These are phyloP conservation scores for Limnephilus rhombicus DNA, from an alignment of 2,888 invertebrate genomes.

Conservation along the genomic window DNA sequence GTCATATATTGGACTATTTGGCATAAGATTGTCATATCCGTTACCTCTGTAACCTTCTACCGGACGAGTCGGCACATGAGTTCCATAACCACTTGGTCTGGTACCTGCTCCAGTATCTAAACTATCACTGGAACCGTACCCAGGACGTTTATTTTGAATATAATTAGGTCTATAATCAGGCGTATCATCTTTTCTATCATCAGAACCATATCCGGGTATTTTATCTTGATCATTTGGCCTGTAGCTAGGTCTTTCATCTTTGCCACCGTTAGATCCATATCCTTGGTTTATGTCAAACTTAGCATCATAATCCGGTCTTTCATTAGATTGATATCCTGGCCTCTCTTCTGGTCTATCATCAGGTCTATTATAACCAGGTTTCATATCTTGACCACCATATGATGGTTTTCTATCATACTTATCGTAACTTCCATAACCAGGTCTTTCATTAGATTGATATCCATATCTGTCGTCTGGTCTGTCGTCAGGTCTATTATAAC, in stretches of 20 bases:
- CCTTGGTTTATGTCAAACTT: not conserved
- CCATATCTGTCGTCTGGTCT: not conserved
- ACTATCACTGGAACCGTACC: not conserved
- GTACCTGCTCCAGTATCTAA: not conserved
- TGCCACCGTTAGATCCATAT: not conserved
- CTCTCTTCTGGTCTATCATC: not conserved
- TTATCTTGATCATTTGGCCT: constrained; percentile 20
- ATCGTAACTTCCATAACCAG: not conserved
- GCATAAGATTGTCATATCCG: constrained; percentile 64
- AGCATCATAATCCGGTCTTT: not conserved
- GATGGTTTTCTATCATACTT: not conserved
- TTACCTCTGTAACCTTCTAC: constrained; percentile 64
- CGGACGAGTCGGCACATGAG: constrained; percentile 28
- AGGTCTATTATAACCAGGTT: not conserved
- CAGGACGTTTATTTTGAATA: constrained; percentile 41
- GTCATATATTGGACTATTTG: constrained; percentile 48
- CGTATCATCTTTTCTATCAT: not conserved
- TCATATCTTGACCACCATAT: constrained; percentile 4
- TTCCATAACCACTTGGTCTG: not conserved
- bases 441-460: constrained; percentile 42
- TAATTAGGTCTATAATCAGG: not conserved
- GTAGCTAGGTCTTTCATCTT: constrained; percentile 11
- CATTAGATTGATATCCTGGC: constrained; percentile 33
- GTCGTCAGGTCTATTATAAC: constrained; percentile 8
- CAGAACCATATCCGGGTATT: not conserved